Evolutionary conservation across 2,888 invertebrate species (phyloP), one percentile per base, ranked within the genome.

Genomic region (Hirtodrosophila alboralis): DNA sequence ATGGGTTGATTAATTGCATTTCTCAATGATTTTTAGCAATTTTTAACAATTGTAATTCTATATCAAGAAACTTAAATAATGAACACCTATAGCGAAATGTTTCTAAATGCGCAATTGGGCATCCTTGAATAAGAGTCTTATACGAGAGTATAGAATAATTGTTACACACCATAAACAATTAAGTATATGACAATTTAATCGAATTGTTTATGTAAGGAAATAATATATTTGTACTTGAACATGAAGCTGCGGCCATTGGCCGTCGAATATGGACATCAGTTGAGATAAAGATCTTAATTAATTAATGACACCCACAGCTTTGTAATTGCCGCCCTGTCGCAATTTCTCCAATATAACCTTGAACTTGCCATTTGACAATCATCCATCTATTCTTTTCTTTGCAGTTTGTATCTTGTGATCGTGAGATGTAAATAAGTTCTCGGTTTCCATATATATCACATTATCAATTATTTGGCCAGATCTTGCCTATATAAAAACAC

Each of bases 361-460:
- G 85, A 83, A 71, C 83, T 83, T 71, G 64, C 30, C 33, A 57
- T 54, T 64, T 54, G 18, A 18, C 47, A 75, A 57, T 28, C 10
- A 28, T 51, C 9, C 10, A 33, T 21, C 49, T 23, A 21, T 59
- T 40, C 23, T 14, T 59, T 69, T 30, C 44, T 9, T 87, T 87
- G 6, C 76, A 89, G 89, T 68, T 79, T 77, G 40, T 34, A 31
- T 28, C 10, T 33, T 26, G 43, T 62, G 52, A 58, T 60, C 51
- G 86, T 26, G 86, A 83, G 61, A 87, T 89, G 89, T 88, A 86
- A 89, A 60, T 48, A 1, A n/a, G 14, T 16, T 26, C 8, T 9
- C n/a, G n/a, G n/a, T n/a, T n/a, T n/a, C n/a, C n/a, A n/a, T n/a
- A n/a, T n/a, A n/a, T n/a, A n/a, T n/a, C n/a, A n/a, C n/a, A n/a